Evolutionary conservation across 2,888 invertebrate genomes (phyloP).

Genomic region (Diarsia mendica): DNA sequence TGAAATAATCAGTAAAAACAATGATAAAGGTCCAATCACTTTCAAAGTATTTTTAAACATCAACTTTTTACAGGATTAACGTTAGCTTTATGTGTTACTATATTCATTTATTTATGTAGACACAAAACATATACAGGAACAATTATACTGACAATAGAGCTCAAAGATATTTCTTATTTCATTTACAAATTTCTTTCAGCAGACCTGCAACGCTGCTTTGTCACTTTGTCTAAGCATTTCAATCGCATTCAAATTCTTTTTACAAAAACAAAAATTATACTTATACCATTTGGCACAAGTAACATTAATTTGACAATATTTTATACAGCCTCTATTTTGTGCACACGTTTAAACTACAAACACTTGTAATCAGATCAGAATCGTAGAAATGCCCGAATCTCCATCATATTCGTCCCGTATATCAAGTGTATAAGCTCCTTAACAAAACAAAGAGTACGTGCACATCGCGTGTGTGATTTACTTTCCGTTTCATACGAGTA

Average conservation of each 20-base stretch:
- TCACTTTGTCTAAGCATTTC: neutral
- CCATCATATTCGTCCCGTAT: neutral
- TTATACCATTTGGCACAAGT: neutral
- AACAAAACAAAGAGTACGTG: constrained; percentile 55
- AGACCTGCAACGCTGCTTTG: too few species aligned
- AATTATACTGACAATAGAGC: too few species aligned
- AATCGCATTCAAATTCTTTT: neutral
- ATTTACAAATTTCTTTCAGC: too few species aligned
- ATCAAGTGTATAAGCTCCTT: constrained; percentile 29
- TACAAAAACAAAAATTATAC: neutral
- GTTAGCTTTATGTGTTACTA: neutral
- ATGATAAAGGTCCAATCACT: neutral
- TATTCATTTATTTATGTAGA: too few species aligned
- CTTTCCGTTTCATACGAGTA: constrained; percentile 70
- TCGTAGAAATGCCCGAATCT: neutral
- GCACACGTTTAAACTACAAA: too few species aligned
- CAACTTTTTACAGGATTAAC: neutral
- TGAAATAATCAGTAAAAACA: neutral
- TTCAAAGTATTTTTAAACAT: neutral
- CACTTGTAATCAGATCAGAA: neutral
- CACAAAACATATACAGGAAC: too few species aligned
- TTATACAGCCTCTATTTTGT: neutral
- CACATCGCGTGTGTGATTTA: constrained; percentile 71
- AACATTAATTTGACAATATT: neutral
- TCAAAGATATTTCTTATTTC: too few species aligned